Base-by-base conservation (phyloP, 2,797 vertebrate genomes). In the Anabas testudineus region DNA sequence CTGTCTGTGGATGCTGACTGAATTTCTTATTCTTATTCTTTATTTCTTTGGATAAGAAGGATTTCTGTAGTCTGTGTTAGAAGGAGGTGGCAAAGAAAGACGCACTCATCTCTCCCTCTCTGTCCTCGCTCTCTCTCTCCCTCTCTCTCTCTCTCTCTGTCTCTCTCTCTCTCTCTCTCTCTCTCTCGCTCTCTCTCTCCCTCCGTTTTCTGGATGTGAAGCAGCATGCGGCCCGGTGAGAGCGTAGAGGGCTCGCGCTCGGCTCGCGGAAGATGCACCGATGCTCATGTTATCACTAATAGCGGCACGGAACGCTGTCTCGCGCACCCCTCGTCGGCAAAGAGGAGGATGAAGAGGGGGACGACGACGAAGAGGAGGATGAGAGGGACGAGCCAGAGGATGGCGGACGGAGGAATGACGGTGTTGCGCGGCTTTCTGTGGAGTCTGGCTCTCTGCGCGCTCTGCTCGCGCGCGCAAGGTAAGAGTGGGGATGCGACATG, bases 191-290 rank as follows among this genome's bases (percentile, higher is more conserved):
- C 48, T 37, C 39, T 28, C 48, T 22, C 46, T 10, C 63, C 52
- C 67, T 80, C 65, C 64, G 75, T 80, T 84, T 79, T 84, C 81
- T 91, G 91, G 90, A 92, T 91, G 91, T 91, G 91, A 92, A 90
- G 88, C 91, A 92, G 91, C 90, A 92, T 92, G 91, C 91, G 90
- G 91, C 90, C 91, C 90, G 88, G 90, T 89, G 89, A 91, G 89
- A 90, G 91, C 91, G 88, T 71, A 88, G 88, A 90, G 83, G 91
- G 90, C 91, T 92, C 87, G 85, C 84, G 89, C 84, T 90, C 83
- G 83, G 86, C 88, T 88, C 86, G 84, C 87, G 73, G 76, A 86
- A 72, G 87, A 92, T 91, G 91, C 34, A 45, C 78, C 61, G 74
- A 74, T 69, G 86, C 68, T 60, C 70, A 74, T 73, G 67, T 55